Conservation (phyloP, 2,113 vertebrate genomes). For the Struthidea cinerea region DNA sequence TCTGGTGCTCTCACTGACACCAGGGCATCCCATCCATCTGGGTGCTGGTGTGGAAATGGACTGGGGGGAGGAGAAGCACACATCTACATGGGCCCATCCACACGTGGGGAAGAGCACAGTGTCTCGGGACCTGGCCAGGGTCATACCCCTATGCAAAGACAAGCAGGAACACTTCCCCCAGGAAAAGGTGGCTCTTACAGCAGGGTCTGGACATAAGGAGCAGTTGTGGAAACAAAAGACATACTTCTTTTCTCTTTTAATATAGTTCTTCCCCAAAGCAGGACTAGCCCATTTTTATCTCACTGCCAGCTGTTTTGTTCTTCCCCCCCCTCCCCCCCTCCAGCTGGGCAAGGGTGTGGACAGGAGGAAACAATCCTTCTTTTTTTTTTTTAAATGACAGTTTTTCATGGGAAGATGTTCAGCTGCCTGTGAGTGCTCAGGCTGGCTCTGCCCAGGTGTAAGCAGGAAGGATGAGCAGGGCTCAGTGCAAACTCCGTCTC, state of each 20-base stretch:
- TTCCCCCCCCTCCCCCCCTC: background rate
- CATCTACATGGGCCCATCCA: too few species aligned
- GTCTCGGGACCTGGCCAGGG: background rate
- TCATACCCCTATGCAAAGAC: background rate
- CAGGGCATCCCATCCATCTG: background rate
- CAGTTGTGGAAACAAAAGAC: background rate
- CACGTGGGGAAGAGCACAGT: background rate
- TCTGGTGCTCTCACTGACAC: rapidly evolving
- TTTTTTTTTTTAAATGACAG: background rate
- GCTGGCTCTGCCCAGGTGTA: background rate
- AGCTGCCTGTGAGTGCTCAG: background rate
- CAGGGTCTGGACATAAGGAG: background rate
- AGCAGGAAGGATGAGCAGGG: background rate
- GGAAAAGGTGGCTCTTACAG: background rate
- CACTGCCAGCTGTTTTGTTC: background rate
- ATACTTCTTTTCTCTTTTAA: background rate
- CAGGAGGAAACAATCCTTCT: background rate
- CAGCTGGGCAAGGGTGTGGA: background rate
- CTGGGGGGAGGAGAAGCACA: background rate
- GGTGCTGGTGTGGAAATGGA: background rate
- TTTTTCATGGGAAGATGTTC: slow-evolving; percentile 13
- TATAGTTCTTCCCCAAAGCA: slow-evolving; percentile 15
- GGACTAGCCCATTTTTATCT: slow-evolving; percentile 1
- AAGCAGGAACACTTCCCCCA: background rate
- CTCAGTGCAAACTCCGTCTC: background rate